Conservation (phyloP, 2,888 invertebrate genomes). For the Volucella zonaria region DNA sequence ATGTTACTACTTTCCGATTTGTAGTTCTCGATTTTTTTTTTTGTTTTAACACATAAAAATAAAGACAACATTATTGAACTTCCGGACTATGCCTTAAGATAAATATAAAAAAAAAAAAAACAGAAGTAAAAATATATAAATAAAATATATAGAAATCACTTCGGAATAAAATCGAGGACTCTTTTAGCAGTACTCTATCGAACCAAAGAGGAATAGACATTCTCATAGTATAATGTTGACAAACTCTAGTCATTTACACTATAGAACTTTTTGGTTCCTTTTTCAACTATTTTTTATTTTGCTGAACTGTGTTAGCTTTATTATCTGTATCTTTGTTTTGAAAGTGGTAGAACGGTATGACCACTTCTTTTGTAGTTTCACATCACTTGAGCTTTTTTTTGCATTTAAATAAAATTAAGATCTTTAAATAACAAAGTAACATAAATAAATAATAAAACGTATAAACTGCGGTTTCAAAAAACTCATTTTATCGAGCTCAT, state of each 20-base stretch:
- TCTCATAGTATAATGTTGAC: slow-evolving; percentile 28
- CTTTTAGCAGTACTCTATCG: slow-evolving; percentile 48
- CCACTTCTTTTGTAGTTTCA: slow-evolving; percentile 36
- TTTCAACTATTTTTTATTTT: slow-evolving; percentile 33
- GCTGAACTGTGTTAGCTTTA: slow-evolving; percentile 53
- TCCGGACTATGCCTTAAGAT: slow-evolving; percentile 73
- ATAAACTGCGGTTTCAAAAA: slow-evolving; percentile 69
- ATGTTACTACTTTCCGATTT: slow-evolving; percentile 49
- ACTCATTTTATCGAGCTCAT: slow-evolving; percentile 62
- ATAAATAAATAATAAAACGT: not conserved
- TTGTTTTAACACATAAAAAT: slow-evolving; percentile 35
- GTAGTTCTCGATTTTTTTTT: slow-evolving; percentile 10
- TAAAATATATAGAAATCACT: slow-evolving; percentile 31
- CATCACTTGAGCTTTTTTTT: slow-evolving; percentile 63
- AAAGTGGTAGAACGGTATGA: slow-evolving; percentile 36
- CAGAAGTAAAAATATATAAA: not conserved
- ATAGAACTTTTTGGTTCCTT: slow-evolving; percentile 49
- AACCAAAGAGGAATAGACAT: slow-evolving; percentile 57
- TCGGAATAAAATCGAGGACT: slow-evolving; percentile 50
- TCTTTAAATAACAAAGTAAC: slow-evolving; percentile 24
- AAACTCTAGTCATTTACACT: slow-evolving; percentile 60
- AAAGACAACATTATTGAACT: slow-evolving; percentile 60
- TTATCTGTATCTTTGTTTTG: slow-evolving; percentile 43
- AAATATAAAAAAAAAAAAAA: slow-evolving; percentile 34
- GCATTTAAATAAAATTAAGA: slow-evolving; percentile 8